Evolutionary conservation across 1,140 invertebrate species (phyloP), one percentile per base, ranked within the genome.

Genomic region (Linepithema humile): DNA sequence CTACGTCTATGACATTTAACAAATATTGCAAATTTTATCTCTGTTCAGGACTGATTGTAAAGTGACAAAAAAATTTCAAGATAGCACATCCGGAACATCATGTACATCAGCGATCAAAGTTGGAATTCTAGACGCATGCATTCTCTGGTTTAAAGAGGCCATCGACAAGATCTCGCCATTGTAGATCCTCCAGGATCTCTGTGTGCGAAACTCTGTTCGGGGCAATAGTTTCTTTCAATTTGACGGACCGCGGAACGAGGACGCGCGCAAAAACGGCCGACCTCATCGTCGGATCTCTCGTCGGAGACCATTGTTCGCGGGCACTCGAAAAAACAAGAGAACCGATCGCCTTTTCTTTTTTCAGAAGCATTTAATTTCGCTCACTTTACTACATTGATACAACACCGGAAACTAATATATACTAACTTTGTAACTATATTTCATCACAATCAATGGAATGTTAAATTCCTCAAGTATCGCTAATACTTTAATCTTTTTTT

Each of bases 131-230:
- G 26, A 53, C 60, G 80, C 55, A 53, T 26, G 65, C 67, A 38
- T 84, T 75, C 73, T 73, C 74, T 17, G 65, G 40, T 2, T 29
- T 77, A 86, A 85, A 86, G 84, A 86, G 84, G 65, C 67, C 85
- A 84, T 84, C 85, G 74, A 9, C 70, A 26, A 72, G 72, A 84
- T 17, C 57, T 67, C 65, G 57, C 23, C 72, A 48, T 69, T 74
- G 53, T 26, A 82, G 15, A n/a, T 64, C 45, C 85, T 43, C 26
- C 77, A 57, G 43, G 55, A 26, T 48, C 64, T 64, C 40, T 45
- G 78, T 50, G 57, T 64, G 70, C n/a, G n/a, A n/a, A 60, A 48
- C 75, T 75, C 43, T 59, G 59, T 73, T 57, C 48, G 12, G 20
- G 35, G 60, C 84, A 77, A 62, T 38, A 65, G 35, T 85, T 85